Evolutionary conservation across 2,888 invertebrate genomes (phyloP).

Genomic region (Acleris laterana): DNA sequence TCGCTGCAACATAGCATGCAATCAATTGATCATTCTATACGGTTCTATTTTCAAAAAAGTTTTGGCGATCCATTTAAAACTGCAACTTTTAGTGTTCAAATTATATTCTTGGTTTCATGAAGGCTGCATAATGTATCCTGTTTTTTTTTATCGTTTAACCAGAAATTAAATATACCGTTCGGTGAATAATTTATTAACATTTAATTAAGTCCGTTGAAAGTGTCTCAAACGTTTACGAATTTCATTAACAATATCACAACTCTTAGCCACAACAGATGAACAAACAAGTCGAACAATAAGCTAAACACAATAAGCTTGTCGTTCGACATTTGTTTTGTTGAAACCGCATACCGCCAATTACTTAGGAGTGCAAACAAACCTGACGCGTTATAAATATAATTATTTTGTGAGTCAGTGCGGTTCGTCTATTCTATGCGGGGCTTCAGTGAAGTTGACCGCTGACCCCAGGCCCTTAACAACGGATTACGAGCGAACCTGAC

Average conservation of each 20-base stretch:
- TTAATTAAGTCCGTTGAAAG: background rate
- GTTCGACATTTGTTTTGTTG: conserved; percentile 43
- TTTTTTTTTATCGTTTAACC: too few species aligned
- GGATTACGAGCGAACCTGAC: conserved; percentile 74
- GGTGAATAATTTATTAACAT: too few species aligned
- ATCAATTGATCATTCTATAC: conserved; percentile 21
- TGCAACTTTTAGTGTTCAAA: too few species aligned
- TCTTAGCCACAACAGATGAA: conserved; percentile 23
- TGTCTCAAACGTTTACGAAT: background rate
- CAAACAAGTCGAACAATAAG: conserved; percentile 15
- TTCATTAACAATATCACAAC: conserved; percentile 14
- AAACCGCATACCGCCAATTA: conserved; percentile 67
- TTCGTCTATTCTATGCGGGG: conserved; percentile 57
- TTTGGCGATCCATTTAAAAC: conserved; percentile 1
- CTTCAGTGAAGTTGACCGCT: conserved; percentile 69
- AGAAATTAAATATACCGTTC: too few species aligned
- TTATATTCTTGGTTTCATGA: too few species aligned
- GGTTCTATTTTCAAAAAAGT: conserved; percentile 26
- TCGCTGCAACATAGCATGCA: conserved; percentile 24
- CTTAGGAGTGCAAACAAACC: conserved; percentile 65
- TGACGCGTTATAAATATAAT: conserved; percentile 63
- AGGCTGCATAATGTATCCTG: too few species aligned
- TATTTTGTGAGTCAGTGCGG: conserved; percentile 67
- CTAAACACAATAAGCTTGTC: conserved; percentile 11
- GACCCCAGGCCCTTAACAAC: conserved; percentile 53